A percentile compares a stretch with the other conserved stretches of the same genome.
phyloP scores from a whole-genome alignment of 2,113 vertebrate species.

The Nycticorax nycticorax region DNA sequence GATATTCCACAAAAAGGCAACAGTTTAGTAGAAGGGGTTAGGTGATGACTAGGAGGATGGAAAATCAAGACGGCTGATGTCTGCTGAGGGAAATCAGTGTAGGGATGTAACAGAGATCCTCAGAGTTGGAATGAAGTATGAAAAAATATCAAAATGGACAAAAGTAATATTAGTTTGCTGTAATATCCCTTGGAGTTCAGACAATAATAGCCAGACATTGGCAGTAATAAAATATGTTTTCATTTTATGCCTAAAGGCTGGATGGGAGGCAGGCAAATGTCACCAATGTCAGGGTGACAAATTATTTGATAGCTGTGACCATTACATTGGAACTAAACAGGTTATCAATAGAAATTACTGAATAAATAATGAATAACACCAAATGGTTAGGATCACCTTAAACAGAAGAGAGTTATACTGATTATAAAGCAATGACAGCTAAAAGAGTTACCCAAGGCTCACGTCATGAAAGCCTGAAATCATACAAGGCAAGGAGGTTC shows the following conservation, averaged over 20 bases:
- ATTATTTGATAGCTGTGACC: not conserved
- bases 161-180: not conserved
- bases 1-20: not conserved
- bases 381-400: not conserved
- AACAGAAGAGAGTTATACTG: not conserved
- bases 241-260: not conserved
- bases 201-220: not conserved
- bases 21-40: not conserved
- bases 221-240: not conserved
- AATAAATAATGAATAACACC: not conserved
- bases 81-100: not conserved
- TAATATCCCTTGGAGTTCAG: not conserved
- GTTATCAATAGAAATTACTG: not conserved
- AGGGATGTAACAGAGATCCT: not conserved
- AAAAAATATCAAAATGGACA: not conserved
- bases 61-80: not conserved
- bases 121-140: not conserved
- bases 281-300: not conserved
- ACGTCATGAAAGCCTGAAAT: not conserved
- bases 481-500: not conserved
- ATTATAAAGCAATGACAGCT: not conserved
- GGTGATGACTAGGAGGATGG: not conserved
- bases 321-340: not conserved
- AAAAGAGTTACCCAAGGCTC: not conserved
- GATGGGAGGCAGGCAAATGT: not conserved